phyloP scores from a whole-genome alignment of 2,113 vertebrate genomes.

The Nothocercus julius region DNA sequence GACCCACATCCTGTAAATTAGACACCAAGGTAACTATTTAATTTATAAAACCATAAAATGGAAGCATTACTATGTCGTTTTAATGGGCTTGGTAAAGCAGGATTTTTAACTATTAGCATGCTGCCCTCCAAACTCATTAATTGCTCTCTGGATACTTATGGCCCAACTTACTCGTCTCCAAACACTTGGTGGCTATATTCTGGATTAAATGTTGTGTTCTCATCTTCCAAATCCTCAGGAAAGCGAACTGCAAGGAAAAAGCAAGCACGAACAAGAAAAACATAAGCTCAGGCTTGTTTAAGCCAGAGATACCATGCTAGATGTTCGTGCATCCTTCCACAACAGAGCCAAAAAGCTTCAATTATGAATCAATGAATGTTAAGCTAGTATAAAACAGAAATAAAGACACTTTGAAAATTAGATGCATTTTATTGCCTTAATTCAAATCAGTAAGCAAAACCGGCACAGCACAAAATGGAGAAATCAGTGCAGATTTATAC shows the following conservation, averaged over 20 bases:
- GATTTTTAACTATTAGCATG: not conserved
- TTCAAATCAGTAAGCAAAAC: not conserved
- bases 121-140: not conserved
- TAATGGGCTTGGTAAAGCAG: not conserved
- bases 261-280: not conserved
- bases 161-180: slow-evolving; percentile 94
- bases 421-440: not conserved
- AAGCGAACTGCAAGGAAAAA: slow-evolving; percentile 86
- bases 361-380: rapidly evolving
- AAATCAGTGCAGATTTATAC: not conserved
- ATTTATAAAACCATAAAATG: not conserved
- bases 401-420: not conserved
- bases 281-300: not conserved
- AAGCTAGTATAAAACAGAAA: not conserved
- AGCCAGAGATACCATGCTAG: not conserved
- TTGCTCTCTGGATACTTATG: not conserved
- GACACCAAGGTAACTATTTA: not conserved
- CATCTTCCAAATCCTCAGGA: slow-evolving; percentile 94
- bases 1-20: not conserved
- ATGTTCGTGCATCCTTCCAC: not conserved
- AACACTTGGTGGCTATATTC: slow-evolving; percentile 96
- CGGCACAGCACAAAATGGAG: not conserved
- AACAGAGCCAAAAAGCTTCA: not conserved
- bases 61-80: not conserved
- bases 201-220: slow-evolving; percentile 93